Conservation (phyloP, 2,888 invertebrate species). For the Nymphalis urticae region DNA sequence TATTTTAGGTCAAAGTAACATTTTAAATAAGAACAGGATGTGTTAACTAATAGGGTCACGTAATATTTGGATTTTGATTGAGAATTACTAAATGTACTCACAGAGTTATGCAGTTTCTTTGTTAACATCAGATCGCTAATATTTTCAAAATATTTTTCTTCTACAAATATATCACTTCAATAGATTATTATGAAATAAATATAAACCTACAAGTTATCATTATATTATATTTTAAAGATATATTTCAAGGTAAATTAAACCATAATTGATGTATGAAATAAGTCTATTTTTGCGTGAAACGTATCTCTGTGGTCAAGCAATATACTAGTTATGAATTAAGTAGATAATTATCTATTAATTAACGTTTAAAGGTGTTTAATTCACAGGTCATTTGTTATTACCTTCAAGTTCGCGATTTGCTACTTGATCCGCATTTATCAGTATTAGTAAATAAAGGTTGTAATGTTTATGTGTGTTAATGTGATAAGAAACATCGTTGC, state of each 20-base stretch:
- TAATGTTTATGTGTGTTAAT: slow-evolving; percentile 1
- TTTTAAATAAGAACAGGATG: no score
- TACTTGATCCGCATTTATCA: background rate
- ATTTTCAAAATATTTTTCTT: no score
- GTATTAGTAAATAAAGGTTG: background rate
- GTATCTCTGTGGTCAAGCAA: background rate
- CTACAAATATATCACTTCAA: no score
- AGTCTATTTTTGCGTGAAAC: background rate
- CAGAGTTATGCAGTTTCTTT: no score
- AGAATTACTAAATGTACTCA: no score
- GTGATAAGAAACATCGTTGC: background rate
- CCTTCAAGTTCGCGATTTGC: background rate
- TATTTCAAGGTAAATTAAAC: background rate
- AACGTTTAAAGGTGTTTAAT: background rate
- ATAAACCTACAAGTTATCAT: no score
- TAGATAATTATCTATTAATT: background rate
- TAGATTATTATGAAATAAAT: no score
- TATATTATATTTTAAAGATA: background rate
- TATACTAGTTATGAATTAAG: background rate
- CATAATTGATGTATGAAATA: background rate
- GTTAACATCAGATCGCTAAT: no score
- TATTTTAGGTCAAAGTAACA: background rate
- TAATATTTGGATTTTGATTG: no score
- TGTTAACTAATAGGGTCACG: no score
- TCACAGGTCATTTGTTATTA: background rate